Evolutionary conservation across 1,140 invertebrate species (phyloP), one percentile per base, ranked within the genome.

Genomic region (Aleiodes sp.): DNA sequence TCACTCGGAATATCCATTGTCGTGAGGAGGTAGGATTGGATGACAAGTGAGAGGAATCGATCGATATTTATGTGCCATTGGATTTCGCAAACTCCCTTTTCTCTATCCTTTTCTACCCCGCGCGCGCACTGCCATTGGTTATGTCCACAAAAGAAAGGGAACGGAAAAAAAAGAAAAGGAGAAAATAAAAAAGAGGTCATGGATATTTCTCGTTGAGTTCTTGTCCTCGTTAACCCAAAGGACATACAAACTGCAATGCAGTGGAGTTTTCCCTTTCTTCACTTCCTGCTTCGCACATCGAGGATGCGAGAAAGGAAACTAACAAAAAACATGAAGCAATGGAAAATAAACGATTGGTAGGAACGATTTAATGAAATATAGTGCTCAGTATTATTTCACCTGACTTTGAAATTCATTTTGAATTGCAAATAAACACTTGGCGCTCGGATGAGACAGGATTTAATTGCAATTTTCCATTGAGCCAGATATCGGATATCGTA

Each of bases 401-500:
- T 21, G 43, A 52, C 43, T 16, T 61, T 61, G 29, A 61, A n/a
- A n/a, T n/a, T n/a, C 8, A 10, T 33, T 66, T 68, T 68, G 70
- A 71, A 63, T 66, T 71, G 60, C 41, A 64, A 67, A 71, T 63
- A 64, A 59, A 62, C 65, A 29, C 41, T 31, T 31, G 57, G 28
- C 24, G n/a, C n/a, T 31, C 14, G 12, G 14, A n/a, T 21, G 56
- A 37, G 21, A 33, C 52, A 41, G 24, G 46, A 10, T 67, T 63
- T 71, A 71, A 71, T 71, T 68, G 39, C 70, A 52, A 68, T 71
- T 66, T 71, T n/a, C n/a, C 70, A 61, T 68, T 65, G 56, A 68
- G 56, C 67, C 21, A 37, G 33, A 63, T 57, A 14, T 31, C n/a
- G n/a, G n/a, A 14, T 19, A 10, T 46, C 56, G 52, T 31, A 37